Evolutionary conservation across 2,113 vertebrate genomes (phyloP), one percentile per base, ranked within the genome.

Genomic region (Trichomycterus rosablanca): DNA sequence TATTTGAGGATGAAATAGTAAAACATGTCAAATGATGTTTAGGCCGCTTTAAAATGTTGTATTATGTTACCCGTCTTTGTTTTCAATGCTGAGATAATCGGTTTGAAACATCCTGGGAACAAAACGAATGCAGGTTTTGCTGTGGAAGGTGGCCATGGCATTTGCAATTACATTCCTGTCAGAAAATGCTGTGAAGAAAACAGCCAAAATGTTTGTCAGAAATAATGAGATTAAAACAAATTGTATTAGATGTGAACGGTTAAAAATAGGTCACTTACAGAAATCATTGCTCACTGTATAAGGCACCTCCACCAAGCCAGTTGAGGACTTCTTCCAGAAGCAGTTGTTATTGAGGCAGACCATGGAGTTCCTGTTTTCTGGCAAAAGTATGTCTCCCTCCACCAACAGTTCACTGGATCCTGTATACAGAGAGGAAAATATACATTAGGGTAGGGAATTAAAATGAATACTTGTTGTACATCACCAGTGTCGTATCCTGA

Each of bases 11-110:
- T 19, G 22, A 16, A 3, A 6, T 26, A 4, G 16, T 32, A 18
- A 42, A 28, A 1, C 37, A 15, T 4, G 2, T 2, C 14, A 37
- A n/a, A 6, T 9, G 15, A 15, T 53, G 0, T 26, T 26, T 2
- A 10, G 7, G 8, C 9, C 10, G 26, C 3, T 2, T 0, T 2
- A 28, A 44, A 4, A 11, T 7, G 12, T 20, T 1, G 8, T 6
- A 4, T 34, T 10, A 5, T 14, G 59, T 70, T 45, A 78, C 73
- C 76, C 71, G 14, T 54, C 15, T 50, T 5, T 11, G 60, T 10
- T 73, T 54, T 78, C 43, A 19, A 76, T 71, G 43, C 67, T 70
- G 59, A 77, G 19, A 67, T 70, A 76, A 58, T 71, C 73, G 6
- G 30, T 11, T 42, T 78, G 42, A 44, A 3, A 20, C 32, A 42